These are phyloP conservation scores for Periophthalmus modestus DNA, from an alignment of 2,113 vertebrate genomes.

Conservation along the genomic window DNA sequence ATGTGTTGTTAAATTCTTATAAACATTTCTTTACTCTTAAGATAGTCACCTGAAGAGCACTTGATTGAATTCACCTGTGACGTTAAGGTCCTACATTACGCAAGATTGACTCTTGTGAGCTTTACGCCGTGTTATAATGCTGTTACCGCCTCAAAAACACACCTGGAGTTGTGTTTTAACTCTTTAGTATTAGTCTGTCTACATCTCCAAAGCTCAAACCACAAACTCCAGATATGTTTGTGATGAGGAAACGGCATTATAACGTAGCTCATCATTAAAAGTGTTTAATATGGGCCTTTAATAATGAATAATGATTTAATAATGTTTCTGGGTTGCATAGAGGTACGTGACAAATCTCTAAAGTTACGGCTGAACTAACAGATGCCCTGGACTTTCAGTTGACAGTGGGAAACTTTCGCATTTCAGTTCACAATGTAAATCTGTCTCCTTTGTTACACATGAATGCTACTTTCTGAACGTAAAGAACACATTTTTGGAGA, in stretches of 20 bases:
- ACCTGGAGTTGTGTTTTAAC: too few species aligned
- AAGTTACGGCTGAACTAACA: slow-evolving; percentile 63
- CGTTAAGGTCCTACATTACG: too few species aligned
- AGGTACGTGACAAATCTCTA: slow-evolving; percentile 23
- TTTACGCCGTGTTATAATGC: too few species aligned
- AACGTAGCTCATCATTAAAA: too few species aligned
- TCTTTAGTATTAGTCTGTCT: too few species aligned
- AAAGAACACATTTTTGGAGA: background rate
- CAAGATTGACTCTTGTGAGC: too few species aligned
- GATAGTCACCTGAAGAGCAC: background rate
- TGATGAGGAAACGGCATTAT: too few species aligned
- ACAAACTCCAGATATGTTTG: too few species aligned
- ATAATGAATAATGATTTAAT: too few species aligned
- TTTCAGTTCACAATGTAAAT: slow-evolving; percentile 36
- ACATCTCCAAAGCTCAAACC: too few species aligned
- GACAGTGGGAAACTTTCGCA: slow-evolving; percentile 10
- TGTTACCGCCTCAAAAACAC: too few species aligned
- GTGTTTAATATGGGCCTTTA: too few species aligned
- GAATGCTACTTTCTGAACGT: background rate
- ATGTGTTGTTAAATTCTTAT: background rate
- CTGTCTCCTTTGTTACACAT: background rate
- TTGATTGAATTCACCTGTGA: background rate
- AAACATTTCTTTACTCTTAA: background rate
- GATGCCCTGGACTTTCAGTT: slow-evolving; percentile 51
- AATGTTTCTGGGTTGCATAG: background rate